A percentile compares a stretch with the other conserved stretches of the same genome.
Evolutionary conservation across 2,888 invertebrate genomes (phyloP).

Genomic region (Digitonthophagus gazella): DNA sequence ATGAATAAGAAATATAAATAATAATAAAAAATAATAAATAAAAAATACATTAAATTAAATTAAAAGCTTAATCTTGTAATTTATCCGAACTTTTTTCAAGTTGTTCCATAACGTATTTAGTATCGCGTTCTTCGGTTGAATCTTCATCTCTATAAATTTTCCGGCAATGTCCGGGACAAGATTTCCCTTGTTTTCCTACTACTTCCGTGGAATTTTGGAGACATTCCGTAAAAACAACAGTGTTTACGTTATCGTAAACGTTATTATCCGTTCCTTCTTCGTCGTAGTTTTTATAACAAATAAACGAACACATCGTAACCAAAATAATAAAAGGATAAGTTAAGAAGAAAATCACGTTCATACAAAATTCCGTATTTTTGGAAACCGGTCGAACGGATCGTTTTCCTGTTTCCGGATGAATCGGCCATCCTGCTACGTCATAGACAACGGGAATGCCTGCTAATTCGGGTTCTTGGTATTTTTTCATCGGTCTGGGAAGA

Average conservation of each 20-base stretch:
- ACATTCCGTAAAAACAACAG: slow-evolving; percentile 34
- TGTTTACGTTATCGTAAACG: slow-evolving; percentile 32
- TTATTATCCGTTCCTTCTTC: slow-evolving; percentile 31
- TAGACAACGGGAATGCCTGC: slow-evolving; percentile 39
- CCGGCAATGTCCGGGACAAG: neutral
- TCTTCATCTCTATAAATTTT: slow-evolving; percentile 35
- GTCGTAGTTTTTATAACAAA: slow-evolving; percentile 42
- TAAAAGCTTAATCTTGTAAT: too few species aligned
- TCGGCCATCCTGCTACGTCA: slow-evolving; percentile 43
- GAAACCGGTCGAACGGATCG: slow-evolving; percentile 48
- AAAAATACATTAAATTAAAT: too few species aligned
- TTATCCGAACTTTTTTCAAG: slow-evolving; percentile 42
- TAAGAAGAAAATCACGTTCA: slow-evolving; percentile 53
- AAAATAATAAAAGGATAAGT: slow-evolving; percentile 50
- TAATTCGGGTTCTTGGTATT: slow-evolving; percentile 44
- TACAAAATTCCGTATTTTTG: slow-evolving; percentile 48
- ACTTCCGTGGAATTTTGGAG: slow-evolving; percentile 21
- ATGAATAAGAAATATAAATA: too few species aligned
- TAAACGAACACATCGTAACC: slow-evolving; percentile 40
- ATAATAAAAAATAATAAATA: too few species aligned
- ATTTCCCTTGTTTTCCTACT: too few species aligned
- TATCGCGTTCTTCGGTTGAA: slow-evolving; percentile 44
- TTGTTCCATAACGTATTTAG: slow-evolving; percentile 45
- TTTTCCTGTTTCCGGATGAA: slow-evolving; percentile 46
- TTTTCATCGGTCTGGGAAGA: slow-evolving; percentile 36